Evolutionary conservation across 1,140 invertebrate genomes (phyloP).

Genomic region (Cotesia typhae): DNA sequence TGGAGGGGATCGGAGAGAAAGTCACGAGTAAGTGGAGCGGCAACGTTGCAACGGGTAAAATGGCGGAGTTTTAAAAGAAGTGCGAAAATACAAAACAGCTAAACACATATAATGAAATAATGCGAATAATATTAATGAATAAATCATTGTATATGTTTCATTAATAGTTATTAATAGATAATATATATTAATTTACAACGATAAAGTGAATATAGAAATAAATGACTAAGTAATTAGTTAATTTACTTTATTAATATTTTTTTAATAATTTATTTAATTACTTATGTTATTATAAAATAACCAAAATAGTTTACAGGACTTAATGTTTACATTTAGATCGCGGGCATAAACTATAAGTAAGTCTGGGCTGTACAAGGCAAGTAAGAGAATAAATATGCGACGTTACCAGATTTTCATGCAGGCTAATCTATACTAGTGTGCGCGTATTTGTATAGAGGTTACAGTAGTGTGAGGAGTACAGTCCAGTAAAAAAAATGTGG

Average conservation of each 20-base stretch:
- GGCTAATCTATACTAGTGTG: neutral
- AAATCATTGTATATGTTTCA: too few relatives aligned
- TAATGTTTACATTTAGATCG: neutral
- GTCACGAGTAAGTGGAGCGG: constrained; percentile 1
- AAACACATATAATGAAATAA: too few relatives aligned
- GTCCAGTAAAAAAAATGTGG: neutral
- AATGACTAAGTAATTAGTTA: neutral
- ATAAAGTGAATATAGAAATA: too few relatives aligned
- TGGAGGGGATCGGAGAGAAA: neutral
- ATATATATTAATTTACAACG: too few relatives aligned
- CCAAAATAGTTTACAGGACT: neutral
- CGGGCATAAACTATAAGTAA: neutral
- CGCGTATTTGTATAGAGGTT: constrained; percentile 1
- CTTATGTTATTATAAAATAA: neutral
- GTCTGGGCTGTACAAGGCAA: too few relatives aligned
- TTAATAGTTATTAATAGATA: too few relatives aligned
- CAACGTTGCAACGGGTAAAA: neutral
- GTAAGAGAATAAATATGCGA: constrained; percentile 4
- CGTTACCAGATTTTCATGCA: constrained; percentile 24
- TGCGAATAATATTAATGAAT: too few relatives aligned
- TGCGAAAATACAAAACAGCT: too few relatives aligned
- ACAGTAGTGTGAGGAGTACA: constrained; percentile 1
- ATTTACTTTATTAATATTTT: constrained; percentile 14
- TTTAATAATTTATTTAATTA: constrained; percentile 28
- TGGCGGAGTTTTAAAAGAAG: too few relatives aligned